Evolutionary conservation across 1,140 invertebrate genomes (phyloP), one percentile per base, ranked within the genome.

Genomic region (Drosophila ficusphila): DNA sequence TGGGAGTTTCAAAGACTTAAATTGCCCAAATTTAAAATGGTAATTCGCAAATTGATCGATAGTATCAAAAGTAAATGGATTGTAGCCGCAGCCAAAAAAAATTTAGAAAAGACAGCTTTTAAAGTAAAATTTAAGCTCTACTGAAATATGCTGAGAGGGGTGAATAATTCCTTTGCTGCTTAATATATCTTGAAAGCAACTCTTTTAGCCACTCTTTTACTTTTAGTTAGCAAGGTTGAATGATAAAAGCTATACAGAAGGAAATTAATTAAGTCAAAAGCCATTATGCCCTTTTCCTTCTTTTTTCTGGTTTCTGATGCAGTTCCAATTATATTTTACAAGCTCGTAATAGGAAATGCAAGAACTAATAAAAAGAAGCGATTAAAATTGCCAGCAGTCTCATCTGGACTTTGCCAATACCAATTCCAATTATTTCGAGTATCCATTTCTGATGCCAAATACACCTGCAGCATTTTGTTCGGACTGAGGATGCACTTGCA

Each of bases 201-300:
- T 44, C 3, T 11, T 18, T 39, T 19, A 9, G 3, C 0, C 38
- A 18, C 11, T 19, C 16, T 19, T 29, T 2, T 14, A 5, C 16
- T 5, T 4, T n/a, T n/a, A 21, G 29, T 9, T 18, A 16, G n/a
- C 9, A n/a, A 14, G 9, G 2, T 1, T 4, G 3, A 39, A 19
- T 19, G 9, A 3, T 9, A 3, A 11, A 6, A 25, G n/a, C 9
- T 38, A 29, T 6, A 11, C 7, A 16, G 14, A 33, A 47, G 19
- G 14, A 39, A 51, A 67, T 67, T 67, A 67, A 67, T 67, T 52
- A 67, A 65, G 36, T 65, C 44, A 41, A 67, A 65, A 51, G 44
- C 21, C 60, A 67, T 67, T 33, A 67, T 21, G 36, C 16, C 18
- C 3, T 33, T 2, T 29, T n/a, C 16, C 16, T 6, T 2, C 9